phyloP scores from a whole-genome alignment of 1,140 invertebrate species.

The Drosophila nannoptera region DNA sequence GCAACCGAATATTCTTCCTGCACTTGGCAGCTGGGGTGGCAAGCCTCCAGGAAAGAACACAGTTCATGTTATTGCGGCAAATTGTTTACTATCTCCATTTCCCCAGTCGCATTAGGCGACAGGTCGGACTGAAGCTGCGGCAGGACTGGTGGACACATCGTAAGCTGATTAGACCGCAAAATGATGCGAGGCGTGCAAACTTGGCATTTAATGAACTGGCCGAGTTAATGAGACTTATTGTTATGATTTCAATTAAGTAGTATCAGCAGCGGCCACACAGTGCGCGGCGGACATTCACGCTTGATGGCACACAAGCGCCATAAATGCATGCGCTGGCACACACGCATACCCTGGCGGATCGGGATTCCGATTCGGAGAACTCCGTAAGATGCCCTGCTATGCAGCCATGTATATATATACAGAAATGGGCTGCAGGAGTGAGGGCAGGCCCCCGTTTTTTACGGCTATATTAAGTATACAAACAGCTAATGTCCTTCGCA shows the following conservation, averaged over 20 bases:
- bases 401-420: not conserved
- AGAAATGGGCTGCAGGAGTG: too few species aligned
- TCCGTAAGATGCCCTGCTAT: not conserved
- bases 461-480: not conserved
- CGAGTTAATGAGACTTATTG: constrained; percentile 44
- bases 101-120: not conserved
- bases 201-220: constrained; percentile 28
- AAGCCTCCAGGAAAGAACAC: constrained; percentile 1
- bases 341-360: not conserved
- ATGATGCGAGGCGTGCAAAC: constrained; percentile 21
- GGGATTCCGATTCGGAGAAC: not conserved
- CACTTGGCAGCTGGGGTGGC: not conserved
- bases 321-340: not conserved
- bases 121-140: not conserved
- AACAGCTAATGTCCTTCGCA: constrained; percentile 32
- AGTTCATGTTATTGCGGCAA: constrained; percentile 43
- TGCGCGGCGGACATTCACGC: constrained; percentile 9
- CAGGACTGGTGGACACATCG: constrained; percentile 37
- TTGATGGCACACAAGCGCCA: constrained; percentile 8
- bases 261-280: constrained; percentile 24
- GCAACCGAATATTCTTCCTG: constrained; percentile 17
- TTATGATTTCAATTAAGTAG: constrained; percentile 67
- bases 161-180: constrained; percentile 61
- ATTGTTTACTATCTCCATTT: constrained; percentile 35
- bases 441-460: too few species aligned